Percentiles rank a stretch among this genome's conserved stretches.
These are phyloP conservation scores for Columba guinea DNA, from an alignment of 2,797 vertebrate species.

Conservation along the genomic window DNA sequence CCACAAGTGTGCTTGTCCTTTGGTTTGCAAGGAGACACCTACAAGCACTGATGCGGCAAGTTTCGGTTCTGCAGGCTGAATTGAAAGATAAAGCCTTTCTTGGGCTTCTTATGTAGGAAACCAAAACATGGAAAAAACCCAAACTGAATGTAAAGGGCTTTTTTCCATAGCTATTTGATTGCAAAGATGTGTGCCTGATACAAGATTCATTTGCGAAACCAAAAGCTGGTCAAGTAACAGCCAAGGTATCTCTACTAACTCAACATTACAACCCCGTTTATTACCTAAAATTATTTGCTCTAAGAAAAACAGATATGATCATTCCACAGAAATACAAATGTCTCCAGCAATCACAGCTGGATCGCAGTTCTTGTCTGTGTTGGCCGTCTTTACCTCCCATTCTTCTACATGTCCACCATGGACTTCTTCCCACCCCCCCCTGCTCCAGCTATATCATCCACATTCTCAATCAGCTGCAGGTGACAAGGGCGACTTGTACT, in stretches of 20 bases:
- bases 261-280: not conserved
- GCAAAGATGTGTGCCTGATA: not conserved
- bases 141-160: not conserved
- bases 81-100: not conserved
- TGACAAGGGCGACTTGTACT: not conserved
- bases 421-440: not conserved
- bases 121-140: rapidly evolving
- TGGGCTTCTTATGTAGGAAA: not conserved
- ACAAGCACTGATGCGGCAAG: not conserved
- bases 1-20: not conserved
- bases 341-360: not conserved
- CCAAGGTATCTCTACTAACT: not conserved
- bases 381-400: not conserved
- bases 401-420: not conserved
- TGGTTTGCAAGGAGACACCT: not conserved
- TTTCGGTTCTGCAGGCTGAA: not conserved
- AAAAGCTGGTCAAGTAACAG: not conserved
- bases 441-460: not conserved
- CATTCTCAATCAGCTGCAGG: not conserved
- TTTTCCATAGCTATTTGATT: not conserved
- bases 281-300: not conserved
- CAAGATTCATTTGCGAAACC: not conserved
- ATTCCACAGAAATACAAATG: not conserved
- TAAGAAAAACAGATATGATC: not conserved
- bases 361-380: not conserved